phyloP scores from a whole-genome alignment of 2,888 invertebrate genomes.

The Melipona beecheii region DNA sequence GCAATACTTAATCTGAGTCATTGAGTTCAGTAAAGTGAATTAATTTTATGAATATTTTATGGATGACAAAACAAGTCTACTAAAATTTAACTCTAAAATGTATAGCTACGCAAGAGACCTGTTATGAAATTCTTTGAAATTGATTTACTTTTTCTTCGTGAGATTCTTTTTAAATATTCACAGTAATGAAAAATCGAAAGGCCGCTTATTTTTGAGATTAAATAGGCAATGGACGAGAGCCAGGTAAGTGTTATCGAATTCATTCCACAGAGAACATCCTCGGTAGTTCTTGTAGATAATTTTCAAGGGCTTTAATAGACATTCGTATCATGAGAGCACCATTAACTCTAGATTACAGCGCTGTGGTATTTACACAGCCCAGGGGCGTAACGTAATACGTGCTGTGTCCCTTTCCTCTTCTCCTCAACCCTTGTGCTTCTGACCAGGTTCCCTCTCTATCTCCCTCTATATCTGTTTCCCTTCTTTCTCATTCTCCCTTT shows the following conservation, averaged over 20 bases:
- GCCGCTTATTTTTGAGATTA: background rate
- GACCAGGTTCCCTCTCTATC: slow-evolving; percentile 43
- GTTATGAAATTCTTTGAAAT: background rate
- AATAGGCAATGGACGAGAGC: slow-evolving; percentile 3
- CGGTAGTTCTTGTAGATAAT: slow-evolving; percentile 50
- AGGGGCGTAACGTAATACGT: slow-evolving; percentile 77
- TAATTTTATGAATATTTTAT: background rate
- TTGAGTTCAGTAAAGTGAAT: background rate
- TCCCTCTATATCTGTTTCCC: slow-evolving; percentile 6
- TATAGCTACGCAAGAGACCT: background rate
- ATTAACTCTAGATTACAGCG: slow-evolving; percentile 81
- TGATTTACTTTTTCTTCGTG: too few relatives aligned
- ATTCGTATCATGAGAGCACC: slow-evolving; percentile 75
- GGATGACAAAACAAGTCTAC: background rate
- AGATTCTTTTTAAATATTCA: background rate
- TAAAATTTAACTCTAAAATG: too few relatives aligned
- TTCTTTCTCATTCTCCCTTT: slow-evolving; percentile 1
- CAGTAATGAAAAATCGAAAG: background rate
- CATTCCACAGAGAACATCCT: slow-evolving; percentile 40
- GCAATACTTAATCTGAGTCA: background rate
- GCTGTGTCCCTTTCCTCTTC: slow-evolving; percentile 42
- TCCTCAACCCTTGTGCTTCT: slow-evolving; percentile 53
- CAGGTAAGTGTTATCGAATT: slow-evolving; percentile 46
- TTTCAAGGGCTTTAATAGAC: slow-evolving; percentile 63
- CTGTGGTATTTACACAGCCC: slow-evolving; percentile 78